Evolutionary conservation across 1,140 invertebrate genomes (phyloP), one percentile per base, ranked within the genome.

Genomic region (Drosophila grimshawi): DNA sequence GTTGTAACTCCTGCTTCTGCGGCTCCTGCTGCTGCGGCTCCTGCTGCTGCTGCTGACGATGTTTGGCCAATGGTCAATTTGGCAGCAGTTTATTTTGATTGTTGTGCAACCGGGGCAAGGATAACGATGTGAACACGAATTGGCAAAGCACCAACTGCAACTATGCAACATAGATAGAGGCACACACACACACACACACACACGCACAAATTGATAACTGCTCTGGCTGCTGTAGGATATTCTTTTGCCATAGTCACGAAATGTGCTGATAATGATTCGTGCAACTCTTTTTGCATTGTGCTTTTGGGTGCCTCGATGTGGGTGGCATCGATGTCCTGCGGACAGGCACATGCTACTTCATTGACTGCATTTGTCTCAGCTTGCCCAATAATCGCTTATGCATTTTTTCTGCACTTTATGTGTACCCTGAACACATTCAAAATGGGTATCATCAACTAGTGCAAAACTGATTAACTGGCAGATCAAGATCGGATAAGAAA

Each of bases 11-110:
- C 19, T 19, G 19, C 19, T 19, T 19, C 19, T 19, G 19, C 19
- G 19, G 19, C 19, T 19, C 10, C 7, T 30, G 35, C n/a, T 52
- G 35, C 8, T 62, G 56, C 33, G 74, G 83, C 76, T 71, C 10
- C 6, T 30, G 35, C n/a, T 52, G 35, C 8, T 62, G 56, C 33
- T 76, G 85, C 76, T 71, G 80, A 81, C 85, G 78, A 68, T 89
- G 85, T 81, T 89, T 91, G 88, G 88, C 89, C 88, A 91, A 91
- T 91, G 88, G 88, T 91, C 88, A 91, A 91, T 91, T 91, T 91
- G 89, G 85, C 81, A 89, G 88, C 89, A 90, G 90, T 91, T 91
- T 91, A 90, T 91, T 91, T 91, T 86, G 88, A 91, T 91, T 89
- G 88, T 86, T 86, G 72, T 89, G 89, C 89, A 91, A 75, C 80